Percentiles rank a stretch among this genome's conserved stretches.
phyloP scores from a whole-genome alignment of 2,888 invertebrate species.

The Bombylius major region DNA sequence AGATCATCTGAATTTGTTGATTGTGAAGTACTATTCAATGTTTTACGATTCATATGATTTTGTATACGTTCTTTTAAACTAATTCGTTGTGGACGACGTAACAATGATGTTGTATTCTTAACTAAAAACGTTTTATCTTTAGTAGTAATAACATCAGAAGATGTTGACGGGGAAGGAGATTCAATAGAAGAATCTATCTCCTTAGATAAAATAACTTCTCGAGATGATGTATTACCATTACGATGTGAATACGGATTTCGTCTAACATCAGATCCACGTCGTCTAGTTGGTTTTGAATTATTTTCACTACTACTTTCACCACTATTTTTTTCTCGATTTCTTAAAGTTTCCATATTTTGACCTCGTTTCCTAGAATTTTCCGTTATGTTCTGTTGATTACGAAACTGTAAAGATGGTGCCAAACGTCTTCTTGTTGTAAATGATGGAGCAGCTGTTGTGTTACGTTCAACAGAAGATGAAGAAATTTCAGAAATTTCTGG shows the following conservation, averaged over 20 bases:
- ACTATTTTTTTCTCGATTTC: background rate
- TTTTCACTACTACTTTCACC: background rate
- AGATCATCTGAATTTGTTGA: constrained; percentile 35
- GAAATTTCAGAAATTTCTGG: background rate
- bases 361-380: background rate
- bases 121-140: background rate
- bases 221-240: background rate
- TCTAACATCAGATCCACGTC: background rate
- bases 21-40: constrained; percentile 28
- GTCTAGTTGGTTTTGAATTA: background rate
- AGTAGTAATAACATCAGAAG: too few relatives aligned
- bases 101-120: background rate
- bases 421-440: background rate
- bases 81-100: constrained; percentile 3
- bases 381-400: background rate
- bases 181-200: background rate
- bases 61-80: constrained; percentile 13
- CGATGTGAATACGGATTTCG: background rate
- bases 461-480: background rate
- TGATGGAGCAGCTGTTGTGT: background rate
- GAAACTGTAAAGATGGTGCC: background rate
- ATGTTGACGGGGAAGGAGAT: background rate
- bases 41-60: constrained; percentile 30
- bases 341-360: too few relatives aligned
- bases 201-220: background rate